Conservation (phyloP, 2,113 vertebrate species). For the Odocoileus hemionus region DNA sequence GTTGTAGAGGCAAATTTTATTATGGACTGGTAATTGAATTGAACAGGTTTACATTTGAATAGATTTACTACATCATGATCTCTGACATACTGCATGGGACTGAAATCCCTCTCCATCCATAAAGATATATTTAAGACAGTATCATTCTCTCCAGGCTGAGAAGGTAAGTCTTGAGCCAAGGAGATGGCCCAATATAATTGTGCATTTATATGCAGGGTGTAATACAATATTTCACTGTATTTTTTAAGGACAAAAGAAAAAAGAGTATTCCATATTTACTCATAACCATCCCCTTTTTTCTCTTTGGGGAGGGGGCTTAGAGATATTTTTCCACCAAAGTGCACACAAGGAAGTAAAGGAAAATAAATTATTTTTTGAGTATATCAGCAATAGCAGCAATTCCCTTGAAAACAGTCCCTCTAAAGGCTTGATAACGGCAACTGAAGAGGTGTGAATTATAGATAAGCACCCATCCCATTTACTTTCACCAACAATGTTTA, state of each 20-base stretch:
- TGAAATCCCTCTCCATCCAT: constrained; percentile 74
- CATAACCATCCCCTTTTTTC: neutral
- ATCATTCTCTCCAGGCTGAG: constrained; percentile 46
- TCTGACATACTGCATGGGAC: constrained; percentile 79
- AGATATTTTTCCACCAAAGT: constrained; percentile 48
- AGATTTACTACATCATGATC: constrained; percentile 83
- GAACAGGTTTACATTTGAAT: constrained; percentile 88
- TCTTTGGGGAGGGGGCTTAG: neutral
- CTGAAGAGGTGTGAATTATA: constrained; percentile 29
- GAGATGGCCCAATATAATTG: constrained; percentile 18
- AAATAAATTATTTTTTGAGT: constrained; percentile 45
- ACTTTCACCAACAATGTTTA: constrained; percentile 8
- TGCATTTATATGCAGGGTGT: constrained; percentile 46
- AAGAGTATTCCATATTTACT: neutral
- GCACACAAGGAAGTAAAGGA: constrained; percentile 6
- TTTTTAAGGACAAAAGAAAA: constrained; percentile 48
- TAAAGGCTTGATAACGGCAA: neutral
- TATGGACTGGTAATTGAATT: constrained; percentile 87
- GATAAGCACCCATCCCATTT: neutral
- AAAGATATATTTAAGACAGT: constrained; percentile 74
- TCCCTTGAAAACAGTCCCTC: constrained; percentile 33
- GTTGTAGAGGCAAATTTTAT: constrained; percentile 84
- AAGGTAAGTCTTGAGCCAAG: constrained; percentile 15
- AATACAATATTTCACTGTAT: neutral
- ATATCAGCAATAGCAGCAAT: neutral